phyloP scores from a whole-genome alignment of 2,113 vertebrate species.

The Caracal caracal region DNA sequence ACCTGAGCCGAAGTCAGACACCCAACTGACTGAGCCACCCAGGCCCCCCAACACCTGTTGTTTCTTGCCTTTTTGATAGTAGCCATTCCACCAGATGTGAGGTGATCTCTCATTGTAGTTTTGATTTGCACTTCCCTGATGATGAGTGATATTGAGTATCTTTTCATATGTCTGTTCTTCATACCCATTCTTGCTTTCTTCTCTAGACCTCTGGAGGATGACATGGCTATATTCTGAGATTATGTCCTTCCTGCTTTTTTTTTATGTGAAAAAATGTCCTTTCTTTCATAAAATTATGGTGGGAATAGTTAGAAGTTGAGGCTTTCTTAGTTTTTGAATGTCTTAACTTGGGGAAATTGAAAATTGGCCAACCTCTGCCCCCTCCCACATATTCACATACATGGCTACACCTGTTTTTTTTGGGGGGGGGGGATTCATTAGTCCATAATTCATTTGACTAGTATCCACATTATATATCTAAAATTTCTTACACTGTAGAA shows the following conservation, averaged over 20 bases:
- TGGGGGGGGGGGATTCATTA: neutral
- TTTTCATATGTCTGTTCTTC: neutral
- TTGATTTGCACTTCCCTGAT: neutral
- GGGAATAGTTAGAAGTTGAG: neutral
- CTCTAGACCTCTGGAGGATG: neutral
- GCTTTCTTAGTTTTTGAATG: neutral
- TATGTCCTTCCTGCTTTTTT: neutral
- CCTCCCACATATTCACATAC: neutral
- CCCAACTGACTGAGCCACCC: no score
- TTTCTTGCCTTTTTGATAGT: neutral
- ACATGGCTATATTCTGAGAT: neutral
- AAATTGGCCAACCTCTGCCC: neutral
- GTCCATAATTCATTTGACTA: neutral
- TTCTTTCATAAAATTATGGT: neutral
- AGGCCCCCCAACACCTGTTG: no score
- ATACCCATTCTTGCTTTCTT: neutral
- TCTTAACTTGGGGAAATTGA: neutral
- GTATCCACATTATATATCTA: neutral
- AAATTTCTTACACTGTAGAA: neutral
- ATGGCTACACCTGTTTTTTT: neutral
- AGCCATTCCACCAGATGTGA: neutral
- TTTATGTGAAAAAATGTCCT: neutral
- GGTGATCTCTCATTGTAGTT: neutral
- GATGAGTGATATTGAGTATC: neutral
- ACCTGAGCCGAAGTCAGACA: no score